Evolutionary conservation across 2,797 vertebrate genomes (phyloP), one percentile per base, ranked within the genome.

Genomic region (Threskiornis aethiopicus): DNA sequence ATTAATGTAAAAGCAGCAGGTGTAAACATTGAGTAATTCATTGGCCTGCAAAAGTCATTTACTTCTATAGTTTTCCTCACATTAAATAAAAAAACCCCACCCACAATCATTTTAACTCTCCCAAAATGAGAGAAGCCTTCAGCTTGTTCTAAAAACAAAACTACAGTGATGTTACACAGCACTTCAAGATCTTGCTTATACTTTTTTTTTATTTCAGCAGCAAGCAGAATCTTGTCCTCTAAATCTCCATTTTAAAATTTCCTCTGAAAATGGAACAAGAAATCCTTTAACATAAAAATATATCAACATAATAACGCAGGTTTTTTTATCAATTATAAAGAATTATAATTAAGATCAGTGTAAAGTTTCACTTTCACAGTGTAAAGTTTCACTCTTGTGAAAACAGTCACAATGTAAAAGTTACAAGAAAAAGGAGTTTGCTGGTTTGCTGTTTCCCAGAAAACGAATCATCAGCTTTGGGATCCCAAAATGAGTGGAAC

Each of bases 181-280:
- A 58, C 24, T 84, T 84, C 29, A 54, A 84, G 21, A 35, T 46
- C 52, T 46, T 62, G 25, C 39, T 70, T 80, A 17, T 4, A 18
- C 0, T 4, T 20, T 29, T 52, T 18, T 35, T 39, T 51, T 86
- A 84, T 44, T 85, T 81, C 51, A 18, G 47, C 14, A 87, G 73
- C 42, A 64, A 87, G 47, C 22, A 80, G 71, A 91, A 83, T 49
- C 71, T 66, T 80, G 41, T 85, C 84, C 80, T 92, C 77, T 47
- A 89, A 87, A 79, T 3, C 22, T 93, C 44, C 47, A 39, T 15
- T 80, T 87, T n/a, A 77, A 82, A 70, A 44, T 59, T 67, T 66
- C 31, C 67, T 78, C 64, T 89, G 75, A 80, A 92, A 94, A 95
- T 5, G 11, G 62, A 95, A 81, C 25, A 84, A 90, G n/a, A 88